phyloP scores from a whole-genome alignment of 2,797 vertebrate species.

The Hippopotamyrus pictus region DNA sequence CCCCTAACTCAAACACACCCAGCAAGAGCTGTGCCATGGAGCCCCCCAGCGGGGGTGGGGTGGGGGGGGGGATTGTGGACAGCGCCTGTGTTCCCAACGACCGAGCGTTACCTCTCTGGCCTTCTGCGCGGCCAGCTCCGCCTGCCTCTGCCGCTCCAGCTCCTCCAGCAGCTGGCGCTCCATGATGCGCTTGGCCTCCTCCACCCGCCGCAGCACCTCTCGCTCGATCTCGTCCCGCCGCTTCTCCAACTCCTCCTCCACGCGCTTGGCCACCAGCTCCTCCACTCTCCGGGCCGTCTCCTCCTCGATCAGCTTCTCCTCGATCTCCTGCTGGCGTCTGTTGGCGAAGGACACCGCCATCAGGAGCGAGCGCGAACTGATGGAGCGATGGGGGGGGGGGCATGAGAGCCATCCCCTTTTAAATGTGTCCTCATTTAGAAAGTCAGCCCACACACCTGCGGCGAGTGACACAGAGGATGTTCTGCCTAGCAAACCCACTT shows the following conservation, averaged over 20 bases:
- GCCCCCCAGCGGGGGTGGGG: slow-evolving; percentile 44
- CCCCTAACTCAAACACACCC: slow-evolving; percentile 46
- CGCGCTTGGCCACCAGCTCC: slow-evolving; percentile 92
- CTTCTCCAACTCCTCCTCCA: slow-evolving; percentile 97
- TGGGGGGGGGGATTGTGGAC: slow-evolving; percentile 30
- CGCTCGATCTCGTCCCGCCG: slow-evolving; percentile 94
- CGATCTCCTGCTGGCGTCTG: slow-evolving; percentile 95
- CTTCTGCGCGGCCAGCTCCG: slow-evolving; percentile 93
- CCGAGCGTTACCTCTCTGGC: slow-evolving; percentile 99
- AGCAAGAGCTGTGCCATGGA: slow-evolving; percentile 80
- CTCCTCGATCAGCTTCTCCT: slow-evolving; percentile 98
- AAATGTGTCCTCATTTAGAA: background rate
- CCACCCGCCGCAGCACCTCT: slow-evolving; percentile 92
- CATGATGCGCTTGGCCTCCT: slow-evolving; percentile 99
- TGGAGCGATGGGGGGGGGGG: background rate
- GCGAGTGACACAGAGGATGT: background rate
- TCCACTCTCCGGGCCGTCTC: slow-evolving; percentile 96
- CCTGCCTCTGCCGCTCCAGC: slow-evolving; percentile 96
- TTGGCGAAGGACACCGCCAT: background rate
- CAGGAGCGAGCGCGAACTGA: background rate
- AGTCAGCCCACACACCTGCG: background rate
- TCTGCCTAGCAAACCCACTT: background rate
- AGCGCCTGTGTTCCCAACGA: slow-evolving; percentile 91
- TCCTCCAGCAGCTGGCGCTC: slow-evolving; percentile 99
- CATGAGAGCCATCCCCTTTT: background rate